A percentile compares a stretch with the other conserved stretches of the same genome.
Evolutionary conservation across 2,797 vertebrate species (phyloP).

Genomic region (Lemur catta): DNA sequence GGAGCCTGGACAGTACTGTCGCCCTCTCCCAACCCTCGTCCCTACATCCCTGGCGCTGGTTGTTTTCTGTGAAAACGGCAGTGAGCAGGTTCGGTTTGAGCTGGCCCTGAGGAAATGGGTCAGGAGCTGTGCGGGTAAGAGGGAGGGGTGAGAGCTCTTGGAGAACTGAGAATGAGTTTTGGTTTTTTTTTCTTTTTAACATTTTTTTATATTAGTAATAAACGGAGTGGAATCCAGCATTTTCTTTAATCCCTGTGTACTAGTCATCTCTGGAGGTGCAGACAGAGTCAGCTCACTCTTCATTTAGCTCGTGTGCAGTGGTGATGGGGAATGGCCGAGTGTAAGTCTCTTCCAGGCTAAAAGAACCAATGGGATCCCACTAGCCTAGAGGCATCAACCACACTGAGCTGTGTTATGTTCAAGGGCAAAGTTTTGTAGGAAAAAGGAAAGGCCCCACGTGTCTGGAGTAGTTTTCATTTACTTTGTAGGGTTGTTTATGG

Average conservation of each 20-base stretch:
- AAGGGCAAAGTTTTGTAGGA: neutral
- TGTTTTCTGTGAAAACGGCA: slow-evolving; percentile 77
- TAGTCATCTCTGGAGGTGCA: neutral
- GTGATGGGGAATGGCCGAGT: neutral
- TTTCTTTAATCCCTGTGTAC: slow-evolving; percentile 42
- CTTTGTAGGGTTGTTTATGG: neutral
- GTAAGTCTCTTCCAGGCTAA: neutral
- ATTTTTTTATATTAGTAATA: slow-evolving; percentile 77
- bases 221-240: slow-evolving; percentile 64
- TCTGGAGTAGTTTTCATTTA: neutral
- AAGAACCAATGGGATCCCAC: neutral
- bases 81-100: slow-evolving; percentile 40
- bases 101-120: slow-evolving; percentile 35
- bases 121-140: slow-evolving; percentile 49
- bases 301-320: neutral
- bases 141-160: neutral
- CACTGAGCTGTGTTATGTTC: neutral
- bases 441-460: neutral
- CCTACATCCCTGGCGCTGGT: slow-evolving; percentile 14
- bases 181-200: slow-evolving; percentile 64
- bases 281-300: neutral
- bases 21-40: neutral
- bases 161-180: slow-evolving; percentile 51
- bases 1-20: slow-evolving; percentile 16
- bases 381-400: neutral